Base-by-base conservation (phyloP, 2,888 invertebrate species). In the Clistopyga incitator region DNA sequence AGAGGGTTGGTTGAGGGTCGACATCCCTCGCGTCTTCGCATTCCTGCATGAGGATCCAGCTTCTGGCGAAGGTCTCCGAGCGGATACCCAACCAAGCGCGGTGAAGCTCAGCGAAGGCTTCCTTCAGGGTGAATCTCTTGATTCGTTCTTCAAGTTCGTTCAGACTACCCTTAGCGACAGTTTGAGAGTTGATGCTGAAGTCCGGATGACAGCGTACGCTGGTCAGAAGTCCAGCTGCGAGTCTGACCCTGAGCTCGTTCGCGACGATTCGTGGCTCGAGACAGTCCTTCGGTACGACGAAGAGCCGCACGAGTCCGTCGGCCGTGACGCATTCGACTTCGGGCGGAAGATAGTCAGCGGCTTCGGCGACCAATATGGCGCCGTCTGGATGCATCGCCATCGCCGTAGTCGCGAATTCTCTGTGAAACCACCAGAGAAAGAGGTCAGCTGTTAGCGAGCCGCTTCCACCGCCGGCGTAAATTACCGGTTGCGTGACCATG, bases 361-460 rank as follows among this genome's bases (percentile, higher is more conserved):
- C 90, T 81, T 93, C 93, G 15, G 92, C 92, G 1, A 94, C 92
- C 18, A 94, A 87, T 13, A 94, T 88, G 0, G 93, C 94, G 0
- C 93, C 93, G 34, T 91, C 90, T 2, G 93, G 92, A 84, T 94
- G 94, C 87, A 94, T 91, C 11, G 94, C 93, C 85, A 93, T 88
- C 0, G 94, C 94, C 0, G 94, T 93, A 0, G 94, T 93, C 0
- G 92, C 93, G 83, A 94, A 94, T 86, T 94, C 94, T n/a, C 92
- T 91, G 72, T 93, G 93, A 74, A 94, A 94, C 94, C 94, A 94
- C 94, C 94, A 94, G 6, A 93, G 90, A 80, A 94, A 94, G 10
- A 94, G 90, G 74, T 94, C 94, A 1, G 93, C 90, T 0, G 94
- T 94, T 2, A 94, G 87, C 1, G 90, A 90, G 6, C 94, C 94